Percentiles rank a stretch among this genome's conserved stretches.
Conservation (phyloP, 2,113 vertebrate species). For the Vidua chalybeata region DNA sequence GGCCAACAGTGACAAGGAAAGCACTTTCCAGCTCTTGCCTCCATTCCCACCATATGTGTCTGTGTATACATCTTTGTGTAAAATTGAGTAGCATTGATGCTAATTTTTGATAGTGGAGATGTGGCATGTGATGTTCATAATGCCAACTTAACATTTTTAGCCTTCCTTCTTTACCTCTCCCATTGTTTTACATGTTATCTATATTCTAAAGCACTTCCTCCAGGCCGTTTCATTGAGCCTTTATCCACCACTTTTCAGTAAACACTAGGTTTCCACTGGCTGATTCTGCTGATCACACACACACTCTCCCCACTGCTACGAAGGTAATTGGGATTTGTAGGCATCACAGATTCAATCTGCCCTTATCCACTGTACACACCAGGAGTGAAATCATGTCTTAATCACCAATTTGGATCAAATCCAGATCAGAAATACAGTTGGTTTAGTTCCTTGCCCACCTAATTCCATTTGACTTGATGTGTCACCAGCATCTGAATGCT, state of each 20-base stretch:
- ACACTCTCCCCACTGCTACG: not conserved
- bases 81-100: not conserved
- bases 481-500: not conserved
- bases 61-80: not conserved
- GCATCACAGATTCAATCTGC: not conserved
- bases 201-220: not conserved
- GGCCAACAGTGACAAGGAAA: not conserved
- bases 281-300: not conserved
- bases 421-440: not conserved
- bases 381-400: not conserved
- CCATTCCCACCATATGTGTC: not conserved
- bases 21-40: slow-evolving; percentile 12
- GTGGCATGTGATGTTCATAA: not conserved
- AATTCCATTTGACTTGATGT: not conserved
- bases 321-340: not conserved
- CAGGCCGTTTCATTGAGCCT: not conserved
- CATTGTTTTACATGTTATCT: not conserved
- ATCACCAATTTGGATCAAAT: not conserved
- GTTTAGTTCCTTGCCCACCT: not conserved
- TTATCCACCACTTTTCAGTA: not conserved
- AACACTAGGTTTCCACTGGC: not conserved
- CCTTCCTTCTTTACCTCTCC: not conserved
- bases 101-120: not conserved
- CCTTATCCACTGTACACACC: not conserved
- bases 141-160: not conserved